These are phyloP conservation scores for Melanotaenia nigrans DNA, from an alignment of 2,797 vertebrate genomes.

Conservation along the genomic window DNA sequence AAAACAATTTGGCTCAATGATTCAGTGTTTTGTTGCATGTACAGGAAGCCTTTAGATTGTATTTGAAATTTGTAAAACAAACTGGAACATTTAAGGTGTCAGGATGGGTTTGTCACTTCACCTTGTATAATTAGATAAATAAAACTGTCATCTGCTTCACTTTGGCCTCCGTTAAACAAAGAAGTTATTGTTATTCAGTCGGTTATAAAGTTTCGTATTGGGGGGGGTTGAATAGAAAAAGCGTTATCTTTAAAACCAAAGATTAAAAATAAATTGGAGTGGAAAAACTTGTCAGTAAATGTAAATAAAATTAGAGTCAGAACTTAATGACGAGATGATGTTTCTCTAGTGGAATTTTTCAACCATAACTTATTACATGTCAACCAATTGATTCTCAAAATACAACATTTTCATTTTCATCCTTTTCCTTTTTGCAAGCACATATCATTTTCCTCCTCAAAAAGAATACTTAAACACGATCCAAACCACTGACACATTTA, in stretches of 20 bases:
- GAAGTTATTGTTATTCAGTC: neutral
- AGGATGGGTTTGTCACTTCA: neutral
- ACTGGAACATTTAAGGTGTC: neutral
- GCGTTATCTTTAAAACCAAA: neutral
- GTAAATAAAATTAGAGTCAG: neutral
- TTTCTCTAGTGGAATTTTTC: slow-evolving; percentile 19
- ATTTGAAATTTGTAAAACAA: slow-evolving; percentile 3
- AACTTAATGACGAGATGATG: slow-evolving; percentile 14
- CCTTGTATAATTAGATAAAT: no score
- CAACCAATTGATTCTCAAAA: slow-evolving; percentile 19
- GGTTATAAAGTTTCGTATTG: no score
- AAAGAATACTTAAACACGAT: slow-evolving; percentile 31
- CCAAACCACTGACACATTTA: slow-evolving; percentile 50
- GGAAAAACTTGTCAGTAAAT: neutral
- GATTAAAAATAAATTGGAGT: slow-evolving; percentile 10
- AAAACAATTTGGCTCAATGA: slow-evolving; percentile 27
- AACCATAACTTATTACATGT: slow-evolving; percentile 2
- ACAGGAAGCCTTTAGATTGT: neutral
- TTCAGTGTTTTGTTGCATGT: slow-evolving; percentile 23
- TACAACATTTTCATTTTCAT: slow-evolving; percentile 42
- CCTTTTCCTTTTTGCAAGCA: slow-evolving; percentile 16
- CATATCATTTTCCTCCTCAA: neutral
- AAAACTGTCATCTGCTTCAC: no score
- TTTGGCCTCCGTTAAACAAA: slow-evolving; percentile 38
- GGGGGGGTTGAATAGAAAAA: neutral